phyloP scores from a whole-genome alignment of 37 sponge, comb jelly and placozoan species.

The Hormiphora californensis region DNA sequence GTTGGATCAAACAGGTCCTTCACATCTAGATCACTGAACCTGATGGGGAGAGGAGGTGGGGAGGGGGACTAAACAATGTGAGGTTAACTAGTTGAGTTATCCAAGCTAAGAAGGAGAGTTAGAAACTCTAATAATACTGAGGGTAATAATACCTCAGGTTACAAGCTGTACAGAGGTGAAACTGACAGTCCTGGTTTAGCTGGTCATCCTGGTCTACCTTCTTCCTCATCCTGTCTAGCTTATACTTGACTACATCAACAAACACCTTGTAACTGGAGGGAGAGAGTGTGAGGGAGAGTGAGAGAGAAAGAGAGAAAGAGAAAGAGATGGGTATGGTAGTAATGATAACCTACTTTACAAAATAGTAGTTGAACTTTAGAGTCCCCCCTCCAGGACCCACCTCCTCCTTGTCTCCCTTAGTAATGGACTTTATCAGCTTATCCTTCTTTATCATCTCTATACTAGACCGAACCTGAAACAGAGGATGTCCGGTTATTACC shows the following conservation, averaged over 20 bases:
- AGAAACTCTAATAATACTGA: not conserved
- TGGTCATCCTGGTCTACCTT: constrained; percentile 34
- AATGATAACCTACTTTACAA: not conserved
- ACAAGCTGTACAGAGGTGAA: constrained; percentile 9
- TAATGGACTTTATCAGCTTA: not conserved
- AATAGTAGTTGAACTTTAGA: constrained; percentile 31
- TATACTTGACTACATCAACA: constrained; percentile 24
- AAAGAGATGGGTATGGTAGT: no score
- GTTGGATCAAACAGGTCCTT: not conserved
- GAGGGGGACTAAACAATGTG: not conserved
- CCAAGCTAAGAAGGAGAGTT: not conserved
- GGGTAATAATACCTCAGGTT: not conserved
- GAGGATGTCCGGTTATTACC: no score
- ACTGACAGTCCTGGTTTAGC: not conserved
- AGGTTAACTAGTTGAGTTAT: not conserved
- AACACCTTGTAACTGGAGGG: constrained; percentile 9
- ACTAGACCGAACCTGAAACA: constrained; percentile 16
- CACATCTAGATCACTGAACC: constrained; percentile 33
- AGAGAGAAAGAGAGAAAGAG: no score
- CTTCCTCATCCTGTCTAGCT: constrained; percentile 29
- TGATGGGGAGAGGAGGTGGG: no score
- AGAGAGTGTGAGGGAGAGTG: no score
- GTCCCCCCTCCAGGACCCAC: not conserved
- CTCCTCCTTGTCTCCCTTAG: constrained; percentile 26
- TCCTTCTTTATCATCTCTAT: constrained; percentile 2